Evolutionary conservation across 1,140 invertebrate species (phyloP).

Genomic region (Temnothorax nylanderi): DNA sequence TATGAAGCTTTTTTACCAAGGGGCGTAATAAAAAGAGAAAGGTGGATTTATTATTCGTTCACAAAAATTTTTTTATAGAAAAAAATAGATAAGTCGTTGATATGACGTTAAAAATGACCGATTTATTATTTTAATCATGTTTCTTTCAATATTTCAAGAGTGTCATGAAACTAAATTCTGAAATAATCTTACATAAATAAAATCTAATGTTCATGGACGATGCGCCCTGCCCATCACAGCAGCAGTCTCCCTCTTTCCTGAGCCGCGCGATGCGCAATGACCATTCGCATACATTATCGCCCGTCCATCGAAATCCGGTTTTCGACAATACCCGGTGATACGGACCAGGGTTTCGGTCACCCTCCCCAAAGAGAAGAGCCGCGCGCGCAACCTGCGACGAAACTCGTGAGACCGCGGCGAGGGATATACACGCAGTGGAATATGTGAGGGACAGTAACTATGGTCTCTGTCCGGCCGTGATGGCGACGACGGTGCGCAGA

Average conservation of each 20-base stretch:
- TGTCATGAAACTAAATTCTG: background rate
- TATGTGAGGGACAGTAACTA: conserved; percentile 69
- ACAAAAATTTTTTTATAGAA: background rate
- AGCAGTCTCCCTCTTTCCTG: conserved; percentile 22
- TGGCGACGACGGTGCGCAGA: conserved; percentile 34
- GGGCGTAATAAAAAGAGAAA: background rate
- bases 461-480: conserved; percentile 62
- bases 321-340: conserved; percentile 71
- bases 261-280: conserved; percentile 42
- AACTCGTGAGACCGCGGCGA: conserved; percentile 58
- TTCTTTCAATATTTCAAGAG: background rate
- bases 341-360: conserved; percentile 58
- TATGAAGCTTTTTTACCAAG: background rate
- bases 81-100: background rate
- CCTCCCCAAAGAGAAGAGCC: conserved; percentile 62
- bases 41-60: background rate
- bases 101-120: background rate
- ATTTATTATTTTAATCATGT: background rate
- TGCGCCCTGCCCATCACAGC: conserved; percentile 7
- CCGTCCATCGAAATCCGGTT: conserved; percentile 74
- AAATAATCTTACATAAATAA: conserved; percentile 28
- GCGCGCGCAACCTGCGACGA: conserved; percentile 63
- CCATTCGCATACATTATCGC: conserved; percentile 69
- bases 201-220: background rate
- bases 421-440: conserved; percentile 43